Conservation (phyloP, 2,113 vertebrate species). For the Rhinoderma darwinii region DNA sequence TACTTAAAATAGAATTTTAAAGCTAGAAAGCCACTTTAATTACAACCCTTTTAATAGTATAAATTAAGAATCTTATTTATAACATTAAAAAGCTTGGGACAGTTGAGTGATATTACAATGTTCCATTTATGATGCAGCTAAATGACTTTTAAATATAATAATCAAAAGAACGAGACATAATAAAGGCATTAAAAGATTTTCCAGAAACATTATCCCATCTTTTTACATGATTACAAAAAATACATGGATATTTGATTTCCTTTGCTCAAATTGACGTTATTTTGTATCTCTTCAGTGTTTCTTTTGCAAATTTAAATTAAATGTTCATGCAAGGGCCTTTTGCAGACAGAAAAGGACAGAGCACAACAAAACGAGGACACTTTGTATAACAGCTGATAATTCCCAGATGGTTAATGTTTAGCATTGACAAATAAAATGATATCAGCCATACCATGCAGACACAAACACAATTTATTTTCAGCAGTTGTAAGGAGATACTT, state of each 20-base stretch:
- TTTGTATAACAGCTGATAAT: slow-evolving; percentile 2
- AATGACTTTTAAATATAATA: slow-evolving; percentile 37
- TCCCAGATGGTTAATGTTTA: slow-evolving; percentile 12
- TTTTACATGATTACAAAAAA: slow-evolving; percentile 5
- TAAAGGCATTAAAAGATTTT: slow-evolving; percentile 16
- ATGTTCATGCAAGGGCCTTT: background rate
- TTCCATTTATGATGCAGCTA: background rate
- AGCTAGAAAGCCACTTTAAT: too few species aligned
- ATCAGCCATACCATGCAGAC: background rate
- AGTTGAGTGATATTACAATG: background rate
- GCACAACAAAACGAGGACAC: background rate
- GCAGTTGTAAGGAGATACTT: slow-evolving; percentile 39
- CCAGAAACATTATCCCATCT: background rate
- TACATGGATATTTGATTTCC: slow-evolving; percentile 42
- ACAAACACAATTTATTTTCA: slow-evolving; percentile 27
- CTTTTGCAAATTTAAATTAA: slow-evolving; percentile 10
- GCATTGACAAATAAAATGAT: slow-evolving; percentile 12
- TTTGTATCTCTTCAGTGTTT: slow-evolving; percentile 28
- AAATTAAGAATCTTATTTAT: slow-evolving; percentile 17
- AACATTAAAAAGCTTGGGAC: background rate
- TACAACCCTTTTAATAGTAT: accelerated
- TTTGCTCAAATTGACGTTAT: slow-evolving; percentile 16
- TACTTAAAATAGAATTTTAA: too few species aligned
- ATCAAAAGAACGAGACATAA: slow-evolving; percentile 23
- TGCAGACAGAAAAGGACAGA: background rate